Evolutionary conservation across 2,797 vertebrate species (phyloP), one percentile per base, ranked within the genome.

Genomic region (Semaprochilodus insignis): DNA sequence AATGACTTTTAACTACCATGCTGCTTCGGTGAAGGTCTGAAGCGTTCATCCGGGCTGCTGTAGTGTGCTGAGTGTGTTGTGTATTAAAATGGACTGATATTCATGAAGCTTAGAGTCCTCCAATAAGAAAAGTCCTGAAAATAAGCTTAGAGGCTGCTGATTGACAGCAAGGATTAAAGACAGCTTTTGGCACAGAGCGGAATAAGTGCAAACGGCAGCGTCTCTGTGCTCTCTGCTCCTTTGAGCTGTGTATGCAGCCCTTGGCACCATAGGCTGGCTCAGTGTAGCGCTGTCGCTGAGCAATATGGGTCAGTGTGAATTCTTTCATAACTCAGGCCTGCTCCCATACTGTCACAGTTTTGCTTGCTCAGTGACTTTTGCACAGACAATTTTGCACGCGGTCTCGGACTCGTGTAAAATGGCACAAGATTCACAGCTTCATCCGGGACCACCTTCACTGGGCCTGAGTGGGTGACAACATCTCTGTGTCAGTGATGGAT

Each of bases 221-320:
- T 72, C 78, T 84, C 16, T 31, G 34, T 57, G 62, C 54, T 71
- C 36, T 57, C 31, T 66, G 71, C 76, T 15, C 70, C 14, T 54
- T 55, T 62, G 57, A 66, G 19, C 67, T 67, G 19, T 62, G 21
- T 16, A 31, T 6, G 55, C 19, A 78, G 69, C 19, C 54, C 36
- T 60, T 54, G 67, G 51, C 60, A 77, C n/a, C 44, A 70, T 69
- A 59, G 40, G 69, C 66, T 55, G 48, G n/a, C 23, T 83, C 54
- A 52, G 57, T 71, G 72, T 74, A 36, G 23, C 21, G 14, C 10
- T 74, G 80, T 10, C 0, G 60, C 27, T 75, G 16, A 62, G 52
- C 54, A 75, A 81, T 65, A 59, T 83, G 74, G 80, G 84, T 82
- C 86, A 78, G 65, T 27, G 55, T 77, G 51, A 82, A 72, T 23